phyloP scores from a whole-genome alignment of 2,797 vertebrate genomes.

The Sebastes trivittatus region DNA sequence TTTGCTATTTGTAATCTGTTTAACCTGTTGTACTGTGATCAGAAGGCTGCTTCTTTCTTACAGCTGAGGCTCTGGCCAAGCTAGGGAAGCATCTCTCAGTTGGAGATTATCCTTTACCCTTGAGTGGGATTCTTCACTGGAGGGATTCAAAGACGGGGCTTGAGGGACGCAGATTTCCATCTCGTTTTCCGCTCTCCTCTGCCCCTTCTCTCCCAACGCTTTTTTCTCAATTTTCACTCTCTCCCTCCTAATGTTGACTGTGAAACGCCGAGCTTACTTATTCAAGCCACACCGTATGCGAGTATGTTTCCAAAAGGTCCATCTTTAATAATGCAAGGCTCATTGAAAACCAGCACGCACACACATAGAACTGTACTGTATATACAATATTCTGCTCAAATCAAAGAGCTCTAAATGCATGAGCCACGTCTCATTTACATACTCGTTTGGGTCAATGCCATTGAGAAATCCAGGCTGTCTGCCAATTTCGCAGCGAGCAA shows the following conservation, averaged over 20 bases:
- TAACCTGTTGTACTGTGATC: slow-evolving; percentile 67
- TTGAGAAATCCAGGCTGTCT: slow-evolving; percentile 50
- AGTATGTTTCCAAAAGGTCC: slow-evolving; percentile 15
- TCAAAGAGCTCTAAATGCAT: slow-evolving; percentile 56
- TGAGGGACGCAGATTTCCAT: slow-evolving; percentile 75
- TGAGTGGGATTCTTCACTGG: slow-evolving; percentile 73
- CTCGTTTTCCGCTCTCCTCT: slow-evolving; percentile 58
- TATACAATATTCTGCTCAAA: slow-evolving; percentile 51
- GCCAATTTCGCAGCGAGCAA: slow-evolving; percentile 59
- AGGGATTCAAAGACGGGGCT: slow-evolving; percentile 68
- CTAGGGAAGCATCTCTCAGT: slow-evolving; percentile 61
- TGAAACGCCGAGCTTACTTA: slow-evolving; percentile 6
- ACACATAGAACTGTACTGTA: slow-evolving; percentile 7
- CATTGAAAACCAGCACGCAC: slow-evolving; percentile 25
- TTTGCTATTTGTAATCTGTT: slow-evolving; percentile 56
- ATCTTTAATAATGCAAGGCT: slow-evolving; percentile 39
- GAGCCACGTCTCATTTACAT: slow-evolving; percentile 63
- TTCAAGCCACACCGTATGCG: neutral
- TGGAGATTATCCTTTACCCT: slow-evolving; percentile 78
- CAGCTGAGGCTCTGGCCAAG: slow-evolving; percentile 63
- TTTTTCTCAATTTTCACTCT: slow-evolving; percentile 38
- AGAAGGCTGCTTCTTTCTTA: slow-evolving; percentile 45
- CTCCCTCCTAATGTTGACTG: slow-evolving; percentile 25
- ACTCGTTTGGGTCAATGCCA: slow-evolving; percentile 60
- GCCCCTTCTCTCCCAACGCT: slow-evolving; percentile 1